Conservation (phyloP, 2,797 vertebrate genomes). For the Epinephelus coioides region DNA sequence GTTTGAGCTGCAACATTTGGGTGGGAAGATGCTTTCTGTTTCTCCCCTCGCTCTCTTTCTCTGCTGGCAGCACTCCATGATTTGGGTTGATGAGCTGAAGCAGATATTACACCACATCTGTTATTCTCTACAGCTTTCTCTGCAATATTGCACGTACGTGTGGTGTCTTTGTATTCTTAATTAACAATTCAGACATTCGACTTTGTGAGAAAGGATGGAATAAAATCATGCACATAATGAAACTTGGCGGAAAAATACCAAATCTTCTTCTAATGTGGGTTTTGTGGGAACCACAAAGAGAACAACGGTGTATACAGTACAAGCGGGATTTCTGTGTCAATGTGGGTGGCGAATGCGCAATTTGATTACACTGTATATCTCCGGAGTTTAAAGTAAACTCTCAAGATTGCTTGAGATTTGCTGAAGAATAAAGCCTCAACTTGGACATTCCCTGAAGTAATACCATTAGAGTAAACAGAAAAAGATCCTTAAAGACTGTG, state of each 20-base stretch:
- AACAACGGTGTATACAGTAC: conserved; percentile 51
- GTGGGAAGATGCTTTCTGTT: conserved; percentile 56
- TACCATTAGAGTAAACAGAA: conserved; percentile 52
- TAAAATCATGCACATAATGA: conserved; percentile 32
- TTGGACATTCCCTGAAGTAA: conserved; percentile 56
- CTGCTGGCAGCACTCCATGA: conserved; percentile 23
- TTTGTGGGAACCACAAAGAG: conserved; percentile 44
- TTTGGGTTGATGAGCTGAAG: conserved; percentile 38
- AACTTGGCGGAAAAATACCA: conserved; percentile 41
- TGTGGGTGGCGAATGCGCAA: conserved; percentile 72
- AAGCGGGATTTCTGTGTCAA: conserved; percentile 52
- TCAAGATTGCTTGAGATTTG: conserved; percentile 54
- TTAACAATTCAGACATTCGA: conserved; percentile 28
- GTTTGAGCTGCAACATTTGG: conserved; percentile 54
- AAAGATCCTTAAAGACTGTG: conserved; percentile 25
- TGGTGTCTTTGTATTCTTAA: conserved; percentile 13
- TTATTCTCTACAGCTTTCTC: conserved; percentile 7
- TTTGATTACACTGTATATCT: conserved; percentile 70
- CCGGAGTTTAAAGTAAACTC: conserved; percentile 63
- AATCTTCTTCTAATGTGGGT: conserved; percentile 58
- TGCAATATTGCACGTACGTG: conserved; percentile 3
- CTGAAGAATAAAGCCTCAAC: conserved; percentile 45
- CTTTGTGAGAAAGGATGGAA: conserved; percentile 8
- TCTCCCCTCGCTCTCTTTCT: conserved; percentile 8
- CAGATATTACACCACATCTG: conserved; percentile 38